Percentiles rank a stretch among this genome's conserved stretches.
These are phyloP conservation scores for Gnathonemus echidnorhynchus DNA, from an alignment of 2,113 vertebrate species.

Conservation along the genomic window DNA sequence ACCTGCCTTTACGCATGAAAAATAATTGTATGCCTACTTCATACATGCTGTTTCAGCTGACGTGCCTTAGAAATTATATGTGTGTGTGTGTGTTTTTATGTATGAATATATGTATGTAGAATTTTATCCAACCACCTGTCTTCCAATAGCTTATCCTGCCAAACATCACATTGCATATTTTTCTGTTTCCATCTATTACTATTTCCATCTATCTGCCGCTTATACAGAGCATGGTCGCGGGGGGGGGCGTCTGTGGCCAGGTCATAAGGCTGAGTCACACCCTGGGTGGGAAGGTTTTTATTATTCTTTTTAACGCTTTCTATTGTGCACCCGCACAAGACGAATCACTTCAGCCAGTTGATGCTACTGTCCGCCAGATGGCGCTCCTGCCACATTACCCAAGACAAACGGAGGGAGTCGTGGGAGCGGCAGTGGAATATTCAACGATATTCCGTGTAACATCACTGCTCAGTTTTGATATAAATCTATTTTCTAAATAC, in stretches of 20 bases:
- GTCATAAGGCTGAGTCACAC: background rate
- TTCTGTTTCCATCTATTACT: background rate
- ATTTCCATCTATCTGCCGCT: background rate
- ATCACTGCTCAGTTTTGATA: background rate
- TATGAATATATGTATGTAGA: background rate
- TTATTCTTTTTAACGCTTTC: background rate
- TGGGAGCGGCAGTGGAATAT: background rate
- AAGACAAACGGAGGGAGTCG: background rate
- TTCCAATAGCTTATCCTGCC: background rate
- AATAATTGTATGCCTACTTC: background rate
- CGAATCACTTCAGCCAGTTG: background rate
- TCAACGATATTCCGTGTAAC: background rate
- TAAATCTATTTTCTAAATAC: background rate
- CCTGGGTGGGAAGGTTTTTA: background rate
- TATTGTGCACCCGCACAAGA: background rate
- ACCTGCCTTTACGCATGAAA: background rate
- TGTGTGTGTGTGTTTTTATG: background rate
- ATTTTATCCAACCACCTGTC: background rate
- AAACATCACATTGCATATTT: background rate
- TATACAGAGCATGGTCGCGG: background rate
- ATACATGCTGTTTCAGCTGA: background rate
- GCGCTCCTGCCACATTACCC: background rate
- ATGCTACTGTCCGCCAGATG: background rate
- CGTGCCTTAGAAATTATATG: background rate
- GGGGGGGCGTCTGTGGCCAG: background rate